Conservation (phyloP, 2,888 invertebrate species). For the Cryptocheilus praepositus region DNA sequence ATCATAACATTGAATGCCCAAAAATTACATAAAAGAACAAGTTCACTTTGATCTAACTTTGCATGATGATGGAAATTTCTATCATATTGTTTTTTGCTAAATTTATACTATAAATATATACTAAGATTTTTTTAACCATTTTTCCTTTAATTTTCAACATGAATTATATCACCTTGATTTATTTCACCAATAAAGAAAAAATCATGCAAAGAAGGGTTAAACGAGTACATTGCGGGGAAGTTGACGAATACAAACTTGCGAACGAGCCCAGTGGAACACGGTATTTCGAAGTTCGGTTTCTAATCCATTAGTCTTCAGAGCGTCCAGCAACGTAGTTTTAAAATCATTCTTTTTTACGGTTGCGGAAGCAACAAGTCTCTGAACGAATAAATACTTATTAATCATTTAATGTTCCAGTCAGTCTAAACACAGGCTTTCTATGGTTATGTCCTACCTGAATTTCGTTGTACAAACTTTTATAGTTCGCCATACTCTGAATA, state of each 20-base stretch:
- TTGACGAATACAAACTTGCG: slow-evolving; percentile 67
- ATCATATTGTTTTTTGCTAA: too few species aligned
- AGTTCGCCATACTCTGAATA: slow-evolving; percentile 85
- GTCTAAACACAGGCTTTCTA: not conserved
- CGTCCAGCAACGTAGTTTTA: slow-evolving; percentile 84
- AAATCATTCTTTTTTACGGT: slow-evolving; percentile 87
- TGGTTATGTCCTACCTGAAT: slow-evolving; percentile 80
- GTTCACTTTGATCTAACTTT: too few species aligned
- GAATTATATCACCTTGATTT: too few species aligned
- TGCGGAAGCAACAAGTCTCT: slow-evolving; percentile 88
- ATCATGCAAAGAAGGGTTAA: too few species aligned
- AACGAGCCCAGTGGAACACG: slow-evolving; percentile 87
- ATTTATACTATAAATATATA: too few species aligned
- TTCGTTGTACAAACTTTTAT: slow-evolving; percentile 85
- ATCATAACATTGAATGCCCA: too few species aligned
- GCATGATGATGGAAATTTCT: too few species aligned
- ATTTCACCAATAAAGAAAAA: too few species aligned
- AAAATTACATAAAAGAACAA: too few species aligned
- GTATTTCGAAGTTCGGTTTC: slow-evolving; percentile 90
- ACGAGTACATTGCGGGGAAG: too few species aligned
- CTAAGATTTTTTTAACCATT: too few species aligned
- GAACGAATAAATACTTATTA: slow-evolving; percentile 45
- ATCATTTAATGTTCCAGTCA: not conserved
- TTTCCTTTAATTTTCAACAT: too few species aligned
- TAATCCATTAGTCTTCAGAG: slow-evolving; percentile 86